phyloP scores from a whole-genome alignment of 2,113 vertebrate species.

The Zeus faber region DNA sequence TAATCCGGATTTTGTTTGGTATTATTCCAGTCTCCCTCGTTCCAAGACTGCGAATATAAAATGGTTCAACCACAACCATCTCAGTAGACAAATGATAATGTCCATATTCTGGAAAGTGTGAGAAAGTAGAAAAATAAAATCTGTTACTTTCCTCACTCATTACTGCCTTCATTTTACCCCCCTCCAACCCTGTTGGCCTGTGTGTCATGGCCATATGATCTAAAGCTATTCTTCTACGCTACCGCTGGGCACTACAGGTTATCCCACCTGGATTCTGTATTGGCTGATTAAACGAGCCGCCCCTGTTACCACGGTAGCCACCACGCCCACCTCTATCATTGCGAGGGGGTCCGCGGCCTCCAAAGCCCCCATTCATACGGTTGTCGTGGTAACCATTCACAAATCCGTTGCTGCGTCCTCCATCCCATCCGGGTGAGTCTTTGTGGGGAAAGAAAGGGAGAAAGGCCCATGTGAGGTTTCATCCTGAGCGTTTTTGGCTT shows the following conservation, averaged over 20 bases:
- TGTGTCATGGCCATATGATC: no score
- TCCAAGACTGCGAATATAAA: no score
- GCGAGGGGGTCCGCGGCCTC: slow-evolving; percentile 74
- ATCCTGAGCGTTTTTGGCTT: no score
- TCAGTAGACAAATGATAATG: no score
- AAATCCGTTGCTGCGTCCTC: slow-evolving; percentile 76
- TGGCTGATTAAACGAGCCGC: slow-evolving; percentile 72
- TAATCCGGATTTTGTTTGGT: no score
- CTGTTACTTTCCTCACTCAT: no score
- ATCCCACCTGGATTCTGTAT: slow-evolving; percentile 71
- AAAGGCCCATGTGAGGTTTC: slow-evolving; percentile 14
- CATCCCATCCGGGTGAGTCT: slow-evolving; percentile 77
- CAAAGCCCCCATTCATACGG: slow-evolving; percentile 76
- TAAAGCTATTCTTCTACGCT: slow-evolving; percentile 7
- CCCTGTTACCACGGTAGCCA: slow-evolving; percentile 70
- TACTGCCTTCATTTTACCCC: no score
- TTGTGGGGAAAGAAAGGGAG: slow-evolving; percentile 19
- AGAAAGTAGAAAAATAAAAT: no score
- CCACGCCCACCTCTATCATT: slow-evolving; percentile 76
- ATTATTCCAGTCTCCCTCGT: no score
- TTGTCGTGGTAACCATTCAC: slow-evolving; percentile 81
- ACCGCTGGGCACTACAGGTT: slow-evolving; percentile 19
- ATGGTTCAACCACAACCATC: no score
- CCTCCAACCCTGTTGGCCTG: no score
- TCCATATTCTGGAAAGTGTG: no score